Evolutionary conservation across 2,888 invertebrate species (phyloP), one percentile per base, ranked within the genome.

Genomic region (Gymnoscelis rufifasciata): DNA sequence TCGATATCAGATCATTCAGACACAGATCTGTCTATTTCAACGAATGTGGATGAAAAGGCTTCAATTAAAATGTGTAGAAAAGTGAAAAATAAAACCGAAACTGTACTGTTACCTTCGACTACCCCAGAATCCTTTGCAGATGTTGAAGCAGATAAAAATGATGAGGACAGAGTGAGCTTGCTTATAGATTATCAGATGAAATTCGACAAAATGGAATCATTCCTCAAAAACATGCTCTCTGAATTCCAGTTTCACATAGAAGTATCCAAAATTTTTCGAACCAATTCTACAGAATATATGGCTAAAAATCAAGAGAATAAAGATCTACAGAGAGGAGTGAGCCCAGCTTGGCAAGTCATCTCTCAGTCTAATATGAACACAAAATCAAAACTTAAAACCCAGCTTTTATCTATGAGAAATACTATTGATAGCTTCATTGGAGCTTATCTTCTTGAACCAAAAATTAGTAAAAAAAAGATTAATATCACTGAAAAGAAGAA

Each of bases 231-330:
- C 24, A 33, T 88, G 13, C 57, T 88, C 0, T 54, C 69, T 0
- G 84, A 88, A 35, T 84, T 87, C 43, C 74, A 80, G 44, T 88
- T 84, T 37, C 84, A 86, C 41, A 81, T 87, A 48, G 81, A 87
- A 52, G 79, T 87, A 0, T 83, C 87, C 0, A 87, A 84, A 62
- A 61, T 87, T 0, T 86, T 87, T 23, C 67, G 72, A 1, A 64
- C 62, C 8, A 71, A 67, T 10, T 70, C 81, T 1, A 46, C 75
- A n/a, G 65, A 0, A 57, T 10, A 13, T 5, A 19, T 19, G 5
- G 19, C 19, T 19, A 19, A 19, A 19, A 2, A 19, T 19, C 19
- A 19, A 5, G 19, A 2, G 2, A 19, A 19, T 19, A 3, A 3
- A 19, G 71, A 76, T 38, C 33, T 68, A 0, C 68, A 57, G 3